Evolutionary conservation across 2,797 vertebrate genomes (phyloP).

Genomic region (Anniella stebbinsi): DNA sequence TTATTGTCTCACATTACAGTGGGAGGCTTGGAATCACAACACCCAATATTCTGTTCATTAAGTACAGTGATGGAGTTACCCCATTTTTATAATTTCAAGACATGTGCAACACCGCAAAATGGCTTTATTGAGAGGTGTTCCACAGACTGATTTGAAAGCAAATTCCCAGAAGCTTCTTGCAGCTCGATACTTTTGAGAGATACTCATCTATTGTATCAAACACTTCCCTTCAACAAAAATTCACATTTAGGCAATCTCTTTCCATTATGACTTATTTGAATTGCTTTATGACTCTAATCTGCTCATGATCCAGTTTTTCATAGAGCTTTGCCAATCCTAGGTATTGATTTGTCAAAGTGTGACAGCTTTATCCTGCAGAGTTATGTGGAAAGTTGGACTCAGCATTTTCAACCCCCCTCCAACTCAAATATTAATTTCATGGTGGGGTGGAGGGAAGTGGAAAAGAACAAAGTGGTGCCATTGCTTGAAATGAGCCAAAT

Average conservation of each 20-base stretch:
- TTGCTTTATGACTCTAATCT: conserved; percentile 28
- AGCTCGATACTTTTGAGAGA: neutral
- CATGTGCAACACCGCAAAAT: neutral
- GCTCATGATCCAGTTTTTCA: conserved; percentile 8
- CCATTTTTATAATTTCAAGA: neutral
- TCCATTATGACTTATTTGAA: conserved; percentile 26
- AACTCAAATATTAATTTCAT: conserved; percentile 38
- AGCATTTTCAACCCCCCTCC: conserved; percentile 4
- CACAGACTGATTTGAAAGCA: neutral
- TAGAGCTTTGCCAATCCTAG: conserved; percentile 24
- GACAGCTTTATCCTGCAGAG: conserved; percentile 30
- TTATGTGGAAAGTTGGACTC: conserved; percentile 37
- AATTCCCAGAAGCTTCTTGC: neutral
- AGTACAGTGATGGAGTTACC: neutral
- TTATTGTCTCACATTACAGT: no score
- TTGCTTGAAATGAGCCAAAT: neutral
- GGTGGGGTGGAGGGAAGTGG: neutral
- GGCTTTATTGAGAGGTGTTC: conserved; percentile 14
- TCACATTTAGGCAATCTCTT: neutral
- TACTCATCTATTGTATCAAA: conserved; percentile 8
- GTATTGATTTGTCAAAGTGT: conserved; percentile 39
- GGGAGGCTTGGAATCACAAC: no score
- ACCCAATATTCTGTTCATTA: neutral
- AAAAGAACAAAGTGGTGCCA: neutral
- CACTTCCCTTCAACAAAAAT: conserved; percentile 20